Base-by-base conservation (phyloP, 2,797 vertebrate genomes). In the Lates japonicus region DNA sequence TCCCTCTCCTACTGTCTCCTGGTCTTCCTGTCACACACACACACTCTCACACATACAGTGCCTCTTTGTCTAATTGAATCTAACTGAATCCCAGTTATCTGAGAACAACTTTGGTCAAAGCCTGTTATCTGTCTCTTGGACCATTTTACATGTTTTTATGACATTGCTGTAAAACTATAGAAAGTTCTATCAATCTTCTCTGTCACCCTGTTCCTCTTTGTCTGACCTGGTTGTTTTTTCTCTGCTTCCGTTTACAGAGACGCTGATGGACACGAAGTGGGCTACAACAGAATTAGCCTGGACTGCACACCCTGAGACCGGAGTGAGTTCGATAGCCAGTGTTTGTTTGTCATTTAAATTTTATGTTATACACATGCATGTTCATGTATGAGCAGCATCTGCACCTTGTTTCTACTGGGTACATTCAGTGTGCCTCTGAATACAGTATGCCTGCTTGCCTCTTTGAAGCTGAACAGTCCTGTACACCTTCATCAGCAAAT, bases 201-300 rank as follows among this genome's bases (percentile, higher is more conserved):
- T 57, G 44, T 69, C 66, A 22, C 39, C 64, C 29, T 68, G 19
- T 84, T 82, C 58, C 19, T 79, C 64, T 77, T 78, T 88, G 77
- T 86, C 85, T 91, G 67, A 89, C 84, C 79, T 70, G 65, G 54
- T 79, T 80, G 60, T 84, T 67, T 84, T 74, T 39, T 82, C 63
- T 90, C 78, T 91, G 74, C 55, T 84, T 91, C 44, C n/a, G 1
- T 79, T 93, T 92, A 79, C 93, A 99, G 98, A 99, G 94, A 99
- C 98, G 22, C 94, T 99, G 92, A 99, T 99, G 97, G 98, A 99
- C 95, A 99, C 97, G 0, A 99, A 97, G 89, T 98, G 97, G 98
- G 98, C 98, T 88, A 98, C 98, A 0, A 99, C 98, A 54, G 98
- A 99, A 91, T 92, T 99, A 91, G 97, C 97, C 0, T 99, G 98